Conservation (phyloP, 2,888 invertebrate genomes). For the Fragum fragum region DNA sequence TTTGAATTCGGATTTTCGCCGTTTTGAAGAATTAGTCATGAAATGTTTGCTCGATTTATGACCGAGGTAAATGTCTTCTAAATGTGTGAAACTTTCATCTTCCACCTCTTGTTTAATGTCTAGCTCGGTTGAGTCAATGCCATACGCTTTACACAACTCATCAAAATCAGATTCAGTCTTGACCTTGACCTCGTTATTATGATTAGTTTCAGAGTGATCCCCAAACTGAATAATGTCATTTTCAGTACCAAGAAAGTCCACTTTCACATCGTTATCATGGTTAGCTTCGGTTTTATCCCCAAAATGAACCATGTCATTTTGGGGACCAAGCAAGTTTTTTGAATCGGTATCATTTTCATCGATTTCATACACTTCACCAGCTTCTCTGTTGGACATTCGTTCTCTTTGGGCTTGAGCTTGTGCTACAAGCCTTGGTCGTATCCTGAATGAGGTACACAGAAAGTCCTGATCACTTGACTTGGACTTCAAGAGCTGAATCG, state of each 20-base stretch:
- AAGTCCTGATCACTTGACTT: conserved; percentile 74
- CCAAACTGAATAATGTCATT: not conserved
- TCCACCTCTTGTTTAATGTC: conserved; percentile 27
- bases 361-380: conserved; percentile 48
- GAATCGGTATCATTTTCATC: conserved; percentile 45
- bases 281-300: conserved; percentile 48
- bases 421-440: conserved; percentile 64
- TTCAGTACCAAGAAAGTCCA: conserved; percentile 15
- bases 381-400: conserved; percentile 42
- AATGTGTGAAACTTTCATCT: not conserved
- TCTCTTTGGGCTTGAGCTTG: conserved; percentile 66
- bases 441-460: conserved; percentile 80
- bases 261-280: conserved; percentile 32
- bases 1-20: conserved; percentile 43
- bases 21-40: conserved; percentile 55
- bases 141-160: conserved; percentile 26
- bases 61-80: not conserved
- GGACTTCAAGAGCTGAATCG: conserved; percentile 76
- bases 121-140: conserved; percentile 15
- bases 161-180: conserved; percentile 10
- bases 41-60: conserved; percentile 34
- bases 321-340: conserved; percentile 69
- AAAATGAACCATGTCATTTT: conserved; percentile 65
- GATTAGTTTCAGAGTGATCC: conserved; percentile 13
- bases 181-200: conserved; percentile 10